Evolutionary conservation across 2,113 vertebrate species (phyloP).

Genomic region (Planiliza haematocheilus): DNA sequence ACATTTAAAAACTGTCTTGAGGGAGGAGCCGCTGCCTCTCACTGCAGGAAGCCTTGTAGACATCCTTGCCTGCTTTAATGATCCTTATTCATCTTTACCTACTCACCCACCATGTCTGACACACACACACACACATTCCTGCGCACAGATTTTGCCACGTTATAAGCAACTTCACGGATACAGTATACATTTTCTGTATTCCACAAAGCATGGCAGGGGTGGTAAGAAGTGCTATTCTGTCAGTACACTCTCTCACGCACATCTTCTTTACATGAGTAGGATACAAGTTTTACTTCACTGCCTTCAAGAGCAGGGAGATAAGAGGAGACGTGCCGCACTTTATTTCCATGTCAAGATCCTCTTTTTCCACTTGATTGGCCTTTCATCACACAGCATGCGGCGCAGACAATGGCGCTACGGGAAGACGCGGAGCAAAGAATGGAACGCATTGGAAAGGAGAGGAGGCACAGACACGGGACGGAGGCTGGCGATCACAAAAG

Average conservation of each 20-base stretch:
- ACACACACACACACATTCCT: conserved; percentile 7
- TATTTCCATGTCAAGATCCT: conserved; percentile 63
- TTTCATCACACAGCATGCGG: conserved; percentile 72
- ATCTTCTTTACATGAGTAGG: conserved; percentile 36
- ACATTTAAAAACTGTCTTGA: conserved; percentile 69
- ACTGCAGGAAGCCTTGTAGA: conserved; percentile 50
- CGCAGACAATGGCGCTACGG: conserved; percentile 54
- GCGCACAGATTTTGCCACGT: not conserved
- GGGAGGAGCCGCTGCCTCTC: conserved; percentile 57
- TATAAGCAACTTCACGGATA: not conserved
- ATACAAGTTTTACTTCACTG: conserved; percentile 44
- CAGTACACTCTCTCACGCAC: not conserved
- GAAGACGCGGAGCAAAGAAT: conserved; percentile 33
- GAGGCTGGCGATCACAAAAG: conserved; percentile 37
- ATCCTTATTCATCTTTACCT: conserved; percentile 69
- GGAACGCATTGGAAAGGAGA: conserved; percentile 22
- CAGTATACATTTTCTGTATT: conserved; percentile 5
- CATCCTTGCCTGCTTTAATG: conserved; percentile 63
- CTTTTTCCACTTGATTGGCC: conserved; percentile 67
- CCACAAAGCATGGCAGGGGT: not conserved
- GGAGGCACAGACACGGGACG: conserved; percentile 8
- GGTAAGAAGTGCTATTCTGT: conserved; percentile 3
- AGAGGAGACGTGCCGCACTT: conserved; percentile 61
- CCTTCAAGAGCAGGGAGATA: conserved; percentile 57
- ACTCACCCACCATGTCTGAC: conserved; percentile 28